phyloP scores from a whole-genome alignment of 2,113 vertebrate species.

The Numida meleagris region DNA sequence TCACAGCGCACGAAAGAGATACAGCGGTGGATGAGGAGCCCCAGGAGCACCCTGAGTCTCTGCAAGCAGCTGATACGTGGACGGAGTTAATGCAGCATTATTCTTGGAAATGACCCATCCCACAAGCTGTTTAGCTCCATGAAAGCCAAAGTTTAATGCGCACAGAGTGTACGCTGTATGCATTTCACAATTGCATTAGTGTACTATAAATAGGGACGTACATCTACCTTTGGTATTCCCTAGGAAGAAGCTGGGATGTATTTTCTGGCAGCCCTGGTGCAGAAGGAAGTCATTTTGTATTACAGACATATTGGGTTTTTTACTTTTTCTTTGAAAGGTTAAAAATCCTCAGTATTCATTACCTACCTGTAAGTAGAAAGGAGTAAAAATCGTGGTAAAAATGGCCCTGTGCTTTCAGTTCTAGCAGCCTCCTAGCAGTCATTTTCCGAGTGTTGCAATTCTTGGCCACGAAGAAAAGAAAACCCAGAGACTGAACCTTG shows the following conservation, averaged over 20 bases:
- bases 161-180: background rate
- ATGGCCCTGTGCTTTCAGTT: background rate
- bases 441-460: background rate
- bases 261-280: slow-evolving; percentile 13
- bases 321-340: background rate
- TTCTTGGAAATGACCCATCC: background rate
- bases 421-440: background rate
- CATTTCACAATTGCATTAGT: background rate
- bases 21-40: rapidly evolving
- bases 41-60: rapidly evolving
- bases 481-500: background rate
- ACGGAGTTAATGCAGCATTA: rapidly evolving
- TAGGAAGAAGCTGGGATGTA: background rate
- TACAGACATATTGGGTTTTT: background rate
- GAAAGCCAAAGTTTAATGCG: background rate
- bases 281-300: background rate
- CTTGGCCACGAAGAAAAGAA: background rate
- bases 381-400: background rate
- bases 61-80: background rate
- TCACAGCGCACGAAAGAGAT: background rate
- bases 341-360: background rate
- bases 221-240: background rate
- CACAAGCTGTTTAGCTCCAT: background rate
- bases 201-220: slow-evolving; percentile 24
- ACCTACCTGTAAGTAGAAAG: background rate